These are phyloP conservation scores for Thalassoma bifasciatum DNA, from an alignment of 2,113 vertebrate genomes.

Conservation along the genomic window DNA sequence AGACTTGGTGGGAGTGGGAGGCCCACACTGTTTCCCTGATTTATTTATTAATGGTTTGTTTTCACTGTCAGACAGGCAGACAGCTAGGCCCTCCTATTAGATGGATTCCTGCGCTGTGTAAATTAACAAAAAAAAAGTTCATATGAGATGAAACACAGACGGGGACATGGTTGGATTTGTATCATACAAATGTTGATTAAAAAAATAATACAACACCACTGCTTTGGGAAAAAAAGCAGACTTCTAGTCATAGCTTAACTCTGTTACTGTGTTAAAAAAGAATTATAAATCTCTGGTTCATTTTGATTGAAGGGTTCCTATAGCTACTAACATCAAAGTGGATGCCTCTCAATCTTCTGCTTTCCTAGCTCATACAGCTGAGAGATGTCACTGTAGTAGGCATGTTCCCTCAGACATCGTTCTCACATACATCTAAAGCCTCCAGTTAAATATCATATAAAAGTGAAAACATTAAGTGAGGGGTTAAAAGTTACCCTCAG, in stretches of 20 bases:
- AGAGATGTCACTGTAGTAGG: too few species aligned
- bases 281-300: background rate
- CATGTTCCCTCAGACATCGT: background rate
- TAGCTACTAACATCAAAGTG: background rate
- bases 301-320: background rate
- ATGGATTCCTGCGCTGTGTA: slow-evolving; percentile 67
- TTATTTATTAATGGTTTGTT: slow-evolving; percentile 78
- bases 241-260: slow-evolving; percentile 27
- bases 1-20: slow-evolving; percentile 63
- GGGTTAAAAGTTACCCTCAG: background rate
- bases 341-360: background rate
- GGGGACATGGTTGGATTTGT: slow-evolving; percentile 28
- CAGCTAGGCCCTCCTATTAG: slow-evolving; percentile 72
- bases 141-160: slow-evolving; percentile 60
- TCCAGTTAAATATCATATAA: background rate
- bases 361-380: too few species aligned
- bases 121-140: slow-evolving; percentile 73
- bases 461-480: background rate
- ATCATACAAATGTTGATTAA: slow-evolving; percentile 10
- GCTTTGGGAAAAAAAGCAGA: background rate
- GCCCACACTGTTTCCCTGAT: slow-evolving; percentile 69
- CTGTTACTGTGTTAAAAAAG: slow-evolving; percentile 19
- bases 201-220: background rate
- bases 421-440: background rate
- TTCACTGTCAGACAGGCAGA: slow-evolving; percentile 69